Conservation (phyloP, 1,140 invertebrate genomes). For the Drosophila kikkawai region DNA sequence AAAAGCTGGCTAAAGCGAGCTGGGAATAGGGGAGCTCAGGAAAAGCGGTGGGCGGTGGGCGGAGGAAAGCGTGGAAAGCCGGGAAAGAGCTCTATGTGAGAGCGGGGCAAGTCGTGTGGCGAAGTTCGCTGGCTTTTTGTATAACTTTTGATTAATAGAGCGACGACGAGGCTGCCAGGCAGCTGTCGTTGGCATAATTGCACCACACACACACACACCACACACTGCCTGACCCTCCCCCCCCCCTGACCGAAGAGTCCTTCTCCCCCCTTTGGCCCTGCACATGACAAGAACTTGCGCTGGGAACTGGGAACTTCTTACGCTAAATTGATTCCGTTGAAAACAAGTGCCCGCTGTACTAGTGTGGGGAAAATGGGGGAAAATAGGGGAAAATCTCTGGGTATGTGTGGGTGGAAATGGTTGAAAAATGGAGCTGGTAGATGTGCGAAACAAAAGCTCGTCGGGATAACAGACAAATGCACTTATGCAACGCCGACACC, state of each 20-base stretch:
- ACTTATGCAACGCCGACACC: slow-evolving; percentile 69
- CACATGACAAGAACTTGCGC: slow-evolving; percentile 66
- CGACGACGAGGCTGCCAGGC: slow-evolving; percentile 50
- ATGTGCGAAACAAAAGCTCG: slow-evolving; percentile 52
- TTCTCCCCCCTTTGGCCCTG: slow-evolving; percentile 25
- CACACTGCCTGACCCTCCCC: neutral
- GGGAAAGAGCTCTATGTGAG: neutral
- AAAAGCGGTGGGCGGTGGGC: slow-evolving; percentile 7
- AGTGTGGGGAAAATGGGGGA: neutral
- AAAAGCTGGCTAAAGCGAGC: slow-evolving; percentile 15
- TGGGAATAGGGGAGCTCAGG: slow-evolving; percentile 21
- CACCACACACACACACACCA: slow-evolving; percentile 52
- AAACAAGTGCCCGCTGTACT: slow-evolving; percentile 58
- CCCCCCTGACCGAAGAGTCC: neutral
- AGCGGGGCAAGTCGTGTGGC: slow-evolving; percentile 49
- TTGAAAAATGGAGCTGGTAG: slow-evolving; percentile 4
- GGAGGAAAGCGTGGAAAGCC: neutral
- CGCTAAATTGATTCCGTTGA: slow-evolving; percentile 81
- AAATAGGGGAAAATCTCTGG: neutral
- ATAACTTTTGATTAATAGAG: slow-evolving; percentile 82
- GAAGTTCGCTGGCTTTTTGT: slow-evolving; percentile 79
- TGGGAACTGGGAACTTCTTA: slow-evolving; percentile 68
- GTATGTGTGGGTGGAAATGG: too few relatives aligned
- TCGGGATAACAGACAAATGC: slow-evolving; percentile 75
- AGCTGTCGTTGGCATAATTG: slow-evolving; percentile 72